These are phyloP conservation scores for Polydrusus cervinus DNA, from an alignment of 2,888 invertebrate species.

Conservation along the genomic window DNA sequence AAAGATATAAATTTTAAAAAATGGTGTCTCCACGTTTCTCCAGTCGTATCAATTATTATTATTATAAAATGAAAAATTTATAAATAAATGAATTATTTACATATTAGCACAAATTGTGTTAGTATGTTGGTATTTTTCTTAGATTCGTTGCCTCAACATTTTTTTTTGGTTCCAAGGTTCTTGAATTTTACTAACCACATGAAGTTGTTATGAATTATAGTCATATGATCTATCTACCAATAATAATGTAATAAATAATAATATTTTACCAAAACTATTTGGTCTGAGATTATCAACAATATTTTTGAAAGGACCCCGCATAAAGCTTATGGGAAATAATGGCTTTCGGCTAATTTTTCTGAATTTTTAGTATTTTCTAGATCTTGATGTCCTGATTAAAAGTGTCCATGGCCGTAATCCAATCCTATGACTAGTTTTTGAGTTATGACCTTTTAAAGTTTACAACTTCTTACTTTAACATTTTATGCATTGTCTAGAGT, in stretches of 20 bases:
- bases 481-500: no score
- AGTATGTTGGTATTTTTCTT: slow-evolving; percentile 11
- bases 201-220: neutral
- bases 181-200: slow-evolving; percentile 11
- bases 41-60: slow-evolving; percentile 8
- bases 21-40: slow-evolving; percentile 3
- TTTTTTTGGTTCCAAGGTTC: slow-evolving; percentile 12
- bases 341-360: no score
- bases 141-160: neutral
- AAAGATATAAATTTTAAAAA: slow-evolving; percentile 10
- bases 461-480: no score
- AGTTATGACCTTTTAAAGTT: no score
- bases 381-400: no score
- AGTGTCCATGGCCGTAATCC: no score
- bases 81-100: slow-evolving; percentile 10
- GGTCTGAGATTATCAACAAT: no score
- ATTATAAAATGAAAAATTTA: slow-evolving; percentile 5
- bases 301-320: no score
- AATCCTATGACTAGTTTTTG: no score
- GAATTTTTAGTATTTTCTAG: no score
- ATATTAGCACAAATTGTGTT: slow-evolving; percentile 6
- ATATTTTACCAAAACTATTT: no score
- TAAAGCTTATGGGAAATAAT: no score
- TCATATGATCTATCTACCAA: neutral
- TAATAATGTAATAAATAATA: neutral